Conservation (phyloP, 2,797 vertebrate genomes). For the Gallinago solitaria region DNA sequence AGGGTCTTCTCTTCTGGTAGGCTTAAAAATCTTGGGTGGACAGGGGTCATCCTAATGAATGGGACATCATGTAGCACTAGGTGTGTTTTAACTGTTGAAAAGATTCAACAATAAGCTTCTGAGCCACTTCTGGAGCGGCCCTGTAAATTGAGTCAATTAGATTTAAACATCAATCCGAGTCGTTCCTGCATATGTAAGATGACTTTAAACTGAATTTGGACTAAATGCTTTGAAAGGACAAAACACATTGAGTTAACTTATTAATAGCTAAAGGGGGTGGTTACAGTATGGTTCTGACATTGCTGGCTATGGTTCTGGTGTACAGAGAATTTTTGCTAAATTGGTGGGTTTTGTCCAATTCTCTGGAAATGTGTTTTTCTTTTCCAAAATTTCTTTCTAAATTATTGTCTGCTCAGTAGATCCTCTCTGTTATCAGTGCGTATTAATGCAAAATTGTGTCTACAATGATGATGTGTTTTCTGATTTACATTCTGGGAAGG, state of each 20-base stretch:
- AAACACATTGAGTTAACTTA: neutral
- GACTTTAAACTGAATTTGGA: neutral
- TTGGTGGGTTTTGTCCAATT: neutral
- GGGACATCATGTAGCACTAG: neutral
- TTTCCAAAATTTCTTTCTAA: neutral
- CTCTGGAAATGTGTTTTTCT: neutral
- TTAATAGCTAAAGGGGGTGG: neutral
- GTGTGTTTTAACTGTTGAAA: neutral
- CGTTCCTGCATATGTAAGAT: neutral
- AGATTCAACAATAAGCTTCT: neutral
- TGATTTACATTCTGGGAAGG: neutral
- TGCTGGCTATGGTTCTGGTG: neutral
- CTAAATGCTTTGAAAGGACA: neutral
- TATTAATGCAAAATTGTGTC: neutral
- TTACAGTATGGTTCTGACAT: neutral
- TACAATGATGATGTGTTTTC: neutral
- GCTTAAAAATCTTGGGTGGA: neutral
- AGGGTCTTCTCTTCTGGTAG: neutral
- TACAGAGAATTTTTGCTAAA: neutral
- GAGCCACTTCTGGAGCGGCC: neutral
- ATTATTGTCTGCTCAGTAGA: neutral
- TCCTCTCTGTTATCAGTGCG: fast-evolving
- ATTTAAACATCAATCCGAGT: neutral
- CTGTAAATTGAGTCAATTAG: neutral
- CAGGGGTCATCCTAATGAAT: neutral